A percentile compares a stretch with the other conserved stretches of the same genome.
phyloP scores from a whole-genome alignment of 2,888 invertebrate genomes.

The Fissipunctia ypsillon region DNA sequence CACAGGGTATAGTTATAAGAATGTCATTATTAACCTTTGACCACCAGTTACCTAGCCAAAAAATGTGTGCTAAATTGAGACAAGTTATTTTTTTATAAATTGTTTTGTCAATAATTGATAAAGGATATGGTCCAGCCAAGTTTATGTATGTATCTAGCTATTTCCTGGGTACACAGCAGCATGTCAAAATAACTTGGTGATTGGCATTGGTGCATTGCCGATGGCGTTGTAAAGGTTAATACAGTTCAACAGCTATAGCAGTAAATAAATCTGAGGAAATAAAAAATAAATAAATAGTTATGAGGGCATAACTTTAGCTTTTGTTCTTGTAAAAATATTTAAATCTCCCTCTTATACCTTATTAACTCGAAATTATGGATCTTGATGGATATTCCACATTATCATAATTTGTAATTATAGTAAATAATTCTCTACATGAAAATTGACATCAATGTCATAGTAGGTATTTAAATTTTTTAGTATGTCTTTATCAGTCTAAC shows the following conservation, averaged over 20 bases:
- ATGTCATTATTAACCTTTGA: constrained; percentile 43
- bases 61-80: constrained; percentile 9
- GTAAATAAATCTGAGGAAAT: constrained; percentile 59
- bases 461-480: constrained; percentile 67
- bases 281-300: constrained; percentile 47
- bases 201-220: constrained; percentile 44
- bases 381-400: constrained; percentile 61
- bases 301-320: constrained; percentile 50
- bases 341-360: constrained; percentile 71
- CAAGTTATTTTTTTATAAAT: not conserved
- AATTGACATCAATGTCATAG: constrained; percentile 78
- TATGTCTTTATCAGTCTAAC: constrained; percentile 82
- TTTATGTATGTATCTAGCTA: constrained; percentile 17
- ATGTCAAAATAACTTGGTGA: constrained; percentile 29
- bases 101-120: constrained; percentile 38
- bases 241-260: constrained; percentile 52
- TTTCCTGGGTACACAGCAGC: constrained; percentile 29
- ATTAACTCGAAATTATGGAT: constrained; percentile 67
- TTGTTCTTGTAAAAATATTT: constrained; percentile 63
- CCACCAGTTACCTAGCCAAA: constrained; percentile 9
- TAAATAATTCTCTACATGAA: constrained; percentile 74
- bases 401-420: constrained; percentile 66
- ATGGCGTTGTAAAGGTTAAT: constrained; percentile 40
- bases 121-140: constrained; percentile 30
- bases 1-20: constrained; percentile 17